A percentile compares a stretch with the other conserved stretches of the same genome.
Evolutionary conservation across 2,113 vertebrate genomes (phyloP).

Genomic region (Cyphomyrus discorhynchus): DNA sequence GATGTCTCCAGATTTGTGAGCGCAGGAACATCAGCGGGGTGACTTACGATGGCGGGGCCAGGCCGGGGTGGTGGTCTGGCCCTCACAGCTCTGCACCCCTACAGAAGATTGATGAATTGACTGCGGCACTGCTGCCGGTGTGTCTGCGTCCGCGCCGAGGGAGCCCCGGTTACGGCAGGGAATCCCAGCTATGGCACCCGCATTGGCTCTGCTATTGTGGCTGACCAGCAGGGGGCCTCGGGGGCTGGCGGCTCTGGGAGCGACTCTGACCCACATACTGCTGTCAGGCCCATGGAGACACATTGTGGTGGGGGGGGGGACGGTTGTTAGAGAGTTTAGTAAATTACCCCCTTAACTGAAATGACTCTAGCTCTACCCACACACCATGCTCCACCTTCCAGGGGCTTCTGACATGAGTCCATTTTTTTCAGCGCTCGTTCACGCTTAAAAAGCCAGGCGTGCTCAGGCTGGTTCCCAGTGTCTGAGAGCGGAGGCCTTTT

Average conservation of each 20-base stretch:
- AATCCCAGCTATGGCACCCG: conserved; percentile 22
- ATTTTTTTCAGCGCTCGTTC: background rate
- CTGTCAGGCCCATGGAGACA: conserved; percentile 26
- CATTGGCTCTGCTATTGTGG: conserved; percentile 13
- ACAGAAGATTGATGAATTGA: conserved; percentile 21
- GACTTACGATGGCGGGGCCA: background rate
- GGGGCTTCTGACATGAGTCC: background rate
- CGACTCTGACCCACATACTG: conserved; percentile 16
- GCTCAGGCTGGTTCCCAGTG: background rate
- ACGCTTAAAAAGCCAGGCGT: background rate
- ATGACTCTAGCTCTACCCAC: background rate
- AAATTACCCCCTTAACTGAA: conserved; percentile 6
- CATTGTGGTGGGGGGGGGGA: background rate
- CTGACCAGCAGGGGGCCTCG: conserved; percentile 19
- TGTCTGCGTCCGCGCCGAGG: conserved; percentile 9
- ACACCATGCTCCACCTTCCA: background rate
- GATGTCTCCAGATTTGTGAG: conserved; percentile 12
- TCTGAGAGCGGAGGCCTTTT: background rate
- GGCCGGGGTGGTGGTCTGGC: background rate
- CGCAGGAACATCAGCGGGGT: background rate
- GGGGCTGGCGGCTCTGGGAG: conserved; percentile 4
- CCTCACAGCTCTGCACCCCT: background rate
- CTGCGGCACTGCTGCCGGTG: conserved; percentile 5
- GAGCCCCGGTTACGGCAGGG: conserved; percentile 16
- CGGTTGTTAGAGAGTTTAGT: background rate